These are phyloP conservation scores for Phyllotreta striolata DNA, from an alignment of 2,888 invertebrate genomes.

Conservation along the genomic window DNA sequence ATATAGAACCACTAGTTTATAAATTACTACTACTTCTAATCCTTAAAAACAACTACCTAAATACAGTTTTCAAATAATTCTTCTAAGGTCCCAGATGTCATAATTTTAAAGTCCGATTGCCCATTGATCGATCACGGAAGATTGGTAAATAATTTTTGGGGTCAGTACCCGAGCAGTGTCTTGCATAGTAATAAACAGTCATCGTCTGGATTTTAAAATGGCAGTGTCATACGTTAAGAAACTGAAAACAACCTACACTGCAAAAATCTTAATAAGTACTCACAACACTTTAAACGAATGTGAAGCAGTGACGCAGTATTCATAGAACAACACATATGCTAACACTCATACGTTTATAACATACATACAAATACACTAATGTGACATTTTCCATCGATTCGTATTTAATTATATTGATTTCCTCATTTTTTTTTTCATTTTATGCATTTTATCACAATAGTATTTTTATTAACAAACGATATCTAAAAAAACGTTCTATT, in stretches of 20 bases:
- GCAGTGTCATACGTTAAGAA: constrained; percentile 45
- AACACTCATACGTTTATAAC: constrained; percentile 31
- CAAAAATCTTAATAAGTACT: constrained; percentile 35
- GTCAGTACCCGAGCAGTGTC: constrained; percentile 21
- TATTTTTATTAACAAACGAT: constrained; percentile 30
- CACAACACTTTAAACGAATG: constrained; percentile 27
- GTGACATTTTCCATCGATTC: constrained; percentile 11
- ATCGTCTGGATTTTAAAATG: constrained; percentile 37
- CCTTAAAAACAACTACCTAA: not conserved
- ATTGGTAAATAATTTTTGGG: constrained; percentile 23
- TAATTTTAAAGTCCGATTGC: constrained; percentile 20
- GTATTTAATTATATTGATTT: constrained; percentile 38
- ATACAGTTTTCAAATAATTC: constrained; percentile 5
- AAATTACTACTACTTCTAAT: too few relatives aligned
- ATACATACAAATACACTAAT: constrained; percentile 30
- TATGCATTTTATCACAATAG: constrained; percentile 41
- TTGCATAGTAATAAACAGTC: constrained; percentile 29
- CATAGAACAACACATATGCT: constrained; percentile 24
- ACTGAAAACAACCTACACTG: constrained; percentile 43
- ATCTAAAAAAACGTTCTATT: constrained; percentile 29
- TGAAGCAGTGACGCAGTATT: constrained; percentile 46
- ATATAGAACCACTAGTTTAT: too few relatives aligned
- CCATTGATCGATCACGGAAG: constrained; percentile 30
- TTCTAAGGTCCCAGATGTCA: constrained; percentile 10
- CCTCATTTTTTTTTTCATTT: constrained; percentile 38